phyloP scores from a whole-genome alignment of 1,140 invertebrate genomes.

The Rhopalosiphum padi region DNA sequence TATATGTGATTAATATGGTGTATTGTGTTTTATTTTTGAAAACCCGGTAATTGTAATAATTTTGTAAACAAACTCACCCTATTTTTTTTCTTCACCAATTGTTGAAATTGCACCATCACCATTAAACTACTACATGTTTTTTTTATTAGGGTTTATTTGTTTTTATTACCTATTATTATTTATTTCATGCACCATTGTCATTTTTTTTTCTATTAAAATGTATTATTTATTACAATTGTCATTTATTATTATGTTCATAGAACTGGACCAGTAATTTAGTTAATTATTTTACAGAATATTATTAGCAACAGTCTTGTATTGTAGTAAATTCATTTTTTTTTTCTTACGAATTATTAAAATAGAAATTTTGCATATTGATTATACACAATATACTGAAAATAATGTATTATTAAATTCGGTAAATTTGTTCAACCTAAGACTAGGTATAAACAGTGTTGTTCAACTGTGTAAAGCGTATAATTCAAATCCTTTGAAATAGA shows the following conservation, averaged over 20 bases:
- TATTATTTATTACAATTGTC: background rate
- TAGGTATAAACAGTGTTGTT: background rate
- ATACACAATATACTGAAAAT: background rate
- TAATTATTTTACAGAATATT: constrained; percentile 1
- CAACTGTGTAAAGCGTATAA: background rate
- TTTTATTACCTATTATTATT: constrained; percentile 29
- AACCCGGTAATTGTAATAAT: constrained; percentile 1
- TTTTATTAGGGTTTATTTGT: background rate
- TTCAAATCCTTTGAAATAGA: background rate
- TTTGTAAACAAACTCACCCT: background rate
- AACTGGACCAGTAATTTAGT: background rate
- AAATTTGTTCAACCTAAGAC: constrained; percentile 9
- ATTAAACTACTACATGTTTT: background rate
- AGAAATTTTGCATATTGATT: background rate
- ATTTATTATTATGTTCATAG: background rate
- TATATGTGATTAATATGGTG: constrained; percentile 43
- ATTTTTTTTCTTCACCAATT: background rate
- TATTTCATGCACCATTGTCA: background rate
- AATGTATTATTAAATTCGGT: background rate
- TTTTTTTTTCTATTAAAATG: background rate
- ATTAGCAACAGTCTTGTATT: background rate
- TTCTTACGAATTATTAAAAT: background rate
- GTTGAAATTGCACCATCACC: background rate
- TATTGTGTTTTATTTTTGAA: constrained; percentile 42
- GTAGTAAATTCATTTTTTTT: constrained; percentile 25